Base-by-base conservation (phyloP, 2,888 invertebrate species). In the Dicyrtoma fusca region DNA sequence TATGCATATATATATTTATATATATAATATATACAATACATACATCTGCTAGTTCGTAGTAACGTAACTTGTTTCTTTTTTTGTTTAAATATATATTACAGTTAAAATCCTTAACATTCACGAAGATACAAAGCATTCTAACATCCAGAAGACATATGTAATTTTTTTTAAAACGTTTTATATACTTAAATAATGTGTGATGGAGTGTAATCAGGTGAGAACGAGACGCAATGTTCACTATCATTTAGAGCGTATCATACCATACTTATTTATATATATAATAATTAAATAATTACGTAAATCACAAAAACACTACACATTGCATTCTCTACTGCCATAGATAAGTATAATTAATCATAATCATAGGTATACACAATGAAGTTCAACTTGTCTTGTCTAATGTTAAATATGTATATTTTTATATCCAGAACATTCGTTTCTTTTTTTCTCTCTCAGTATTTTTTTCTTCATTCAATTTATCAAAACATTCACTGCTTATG, bases 191-290 rank as follows among this genome's bases (percentile, higher is more conserved):
- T 49, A 49, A 49, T 17, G n/a, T 49, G 49, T 49, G 49, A 49
- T 49, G 49, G 49, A 49, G 49, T 49, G 49, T 49, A 49, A 49
- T 49, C 49, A 49, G 49, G 49, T 49, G 49, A 49, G 49, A 49
- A 49, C 49, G 49, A 49, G 49, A 49, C 49, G 49, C 49, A 49
- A 49, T 49, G 49, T 49, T 49, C 49, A 49, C 49, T 17, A 49
- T 49, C n/a, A 49, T 17, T 49, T 19, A 49, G n/a, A 49, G 34
- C 34, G 34, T 34, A 34, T 34, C 34, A 34, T 34, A 34, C 34
- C 34, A 34, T 34, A 34, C 8, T 34, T 34, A 34, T 8, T 34
- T 34, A 34, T 34, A 34, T 34, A 34, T 34, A 34, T 34, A 34
- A 34, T 3, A 34, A 34, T 34, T 34, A 34, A 34, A 34, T 34